phyloP scores from a whole-genome alignment of 2,888 invertebrate genomes.

The Incurvaria masculella region DNA sequence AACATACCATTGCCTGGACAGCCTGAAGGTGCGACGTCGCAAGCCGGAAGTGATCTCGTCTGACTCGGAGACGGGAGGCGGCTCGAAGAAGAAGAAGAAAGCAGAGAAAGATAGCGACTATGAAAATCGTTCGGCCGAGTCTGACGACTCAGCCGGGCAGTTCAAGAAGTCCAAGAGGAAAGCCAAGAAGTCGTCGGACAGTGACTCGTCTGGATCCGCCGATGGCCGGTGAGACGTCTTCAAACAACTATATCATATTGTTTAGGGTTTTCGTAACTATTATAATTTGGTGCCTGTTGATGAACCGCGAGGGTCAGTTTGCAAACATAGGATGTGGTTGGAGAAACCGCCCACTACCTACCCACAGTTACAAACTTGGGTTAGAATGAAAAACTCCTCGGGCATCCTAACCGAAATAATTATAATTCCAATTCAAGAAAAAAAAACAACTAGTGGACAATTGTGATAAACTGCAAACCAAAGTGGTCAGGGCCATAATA shows the following conservation, averaged over 20 bases:
- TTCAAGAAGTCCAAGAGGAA: conserved; percentile 32
- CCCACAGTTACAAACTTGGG: too few relatives aligned
- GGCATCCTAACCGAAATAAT: too few relatives aligned
- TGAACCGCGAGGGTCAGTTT: too few relatives aligned
- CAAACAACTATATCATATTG: too few relatives aligned
- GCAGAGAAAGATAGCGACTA: conserved; percentile 32
- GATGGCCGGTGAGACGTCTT: conserved; percentile 22
- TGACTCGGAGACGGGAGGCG: conserved; percentile 37
- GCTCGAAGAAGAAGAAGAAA: conserved; percentile 24
- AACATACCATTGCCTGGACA: conserved; percentile 14
- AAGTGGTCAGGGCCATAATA: too few relatives aligned
- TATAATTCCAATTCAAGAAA: background rate
- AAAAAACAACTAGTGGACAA: background rate
- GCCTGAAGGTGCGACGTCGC: conserved; percentile 36
- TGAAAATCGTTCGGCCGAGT: conserved; percentile 30
- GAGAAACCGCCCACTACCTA: too few relatives aligned
- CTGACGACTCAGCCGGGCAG: conserved; percentile 13
- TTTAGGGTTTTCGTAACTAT: too few relatives aligned
- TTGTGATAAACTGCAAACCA: too few relatives aligned
- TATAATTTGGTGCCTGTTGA: too few relatives aligned
- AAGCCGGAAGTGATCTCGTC: conserved; percentile 40
- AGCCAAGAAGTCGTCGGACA: conserved; percentile 30
- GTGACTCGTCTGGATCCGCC: conserved; percentile 31
- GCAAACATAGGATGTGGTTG: too few relatives aligned
- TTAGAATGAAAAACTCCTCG: too few relatives aligned